Evolutionary conservation across 92 coral and sea anemone species (phyloP), one percentile per base, ranked within the genome.

Genomic region (Scolanthus callimorphus): DNA sequence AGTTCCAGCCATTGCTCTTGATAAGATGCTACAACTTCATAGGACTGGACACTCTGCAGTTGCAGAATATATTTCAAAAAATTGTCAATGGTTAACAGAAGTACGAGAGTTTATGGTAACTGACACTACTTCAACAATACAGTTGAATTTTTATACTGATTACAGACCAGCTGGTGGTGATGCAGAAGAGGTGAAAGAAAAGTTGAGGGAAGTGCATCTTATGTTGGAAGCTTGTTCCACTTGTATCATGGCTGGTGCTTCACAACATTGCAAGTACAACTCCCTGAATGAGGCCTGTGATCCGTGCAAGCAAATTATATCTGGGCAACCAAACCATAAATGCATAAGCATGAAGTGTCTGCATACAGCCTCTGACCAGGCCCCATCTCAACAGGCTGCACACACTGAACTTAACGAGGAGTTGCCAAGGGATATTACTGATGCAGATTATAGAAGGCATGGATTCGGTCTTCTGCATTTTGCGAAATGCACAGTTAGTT

Each of bases 381-480:
- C 79, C 9, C 29, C 79, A n/a, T 20, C 85, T 2, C 79, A 78
- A 25, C 20, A 69, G 17, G 38, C 38, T 20, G 74, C 79, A 4
- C 85, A 78, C 45, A 29, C 27, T 1, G 74, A 78, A 11, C 29
- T 69, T 4, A 59, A 83, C 26, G 38, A 51, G 0, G 62, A 15
- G 25, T 50, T 72, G 17, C 19, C 54, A 2, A 50, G 29, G 15
- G 77, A 83, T 31, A 1, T 83, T 2, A 51, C 29, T 6, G 26
- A 25, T 38, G 69, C 49, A 58, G 11, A 25, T 10, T 83, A 77
- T 56, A 43, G 80, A 26, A 31, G 24, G 27, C 73, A 54, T 72
- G 91, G 91, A n/a, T 73, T 85, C 69, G 91, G 91, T 20, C 51
- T 85, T 19, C 59, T 85, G 1, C 83, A 79, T 57, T 79, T 70